phyloP scores from a whole-genome alignment of 2,113 vertebrate genomes.

The Paedocypris sp. region DNA sequence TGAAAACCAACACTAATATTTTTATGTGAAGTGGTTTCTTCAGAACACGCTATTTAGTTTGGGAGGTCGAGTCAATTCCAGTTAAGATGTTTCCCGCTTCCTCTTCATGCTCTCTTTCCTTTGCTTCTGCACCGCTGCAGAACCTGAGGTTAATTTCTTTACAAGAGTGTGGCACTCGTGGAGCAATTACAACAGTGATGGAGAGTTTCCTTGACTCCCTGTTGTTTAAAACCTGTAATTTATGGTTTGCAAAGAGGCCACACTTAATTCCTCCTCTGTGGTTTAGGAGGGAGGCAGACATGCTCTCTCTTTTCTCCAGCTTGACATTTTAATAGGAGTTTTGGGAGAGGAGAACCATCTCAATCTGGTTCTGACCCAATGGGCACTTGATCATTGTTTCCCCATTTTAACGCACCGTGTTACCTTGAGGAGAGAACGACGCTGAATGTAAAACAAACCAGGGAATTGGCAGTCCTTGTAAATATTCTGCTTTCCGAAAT shows the following conservation, averaged over 20 bases:
- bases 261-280: conserved; percentile 39
- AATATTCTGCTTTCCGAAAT: conserved; percentile 22
- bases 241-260: conserved; percentile 35
- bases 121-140: conserved; percentile 12
- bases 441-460: not conserved
- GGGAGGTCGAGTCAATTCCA: conserved; percentile 4
- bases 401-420: conserved; percentile 28
- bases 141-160: conserved; percentile 42
- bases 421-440: conserved; percentile 23
- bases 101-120: not conserved
- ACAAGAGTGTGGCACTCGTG: conserved; percentile 27
- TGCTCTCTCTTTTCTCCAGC: conserved; percentile 15
- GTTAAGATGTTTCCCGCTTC: not conserved
- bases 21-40: conserved; percentile 18
- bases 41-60: conserved; percentile 17
- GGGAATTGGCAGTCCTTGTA: conserved; percentile 21
- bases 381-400: conserved; percentile 32
- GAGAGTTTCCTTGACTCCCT: conserved; percentile 39
- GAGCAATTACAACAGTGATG: conserved; percentile 37
- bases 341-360: conserved; percentile 31
- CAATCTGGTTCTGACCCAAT: conserved; percentile 39
- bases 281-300: conserved; percentile 15
- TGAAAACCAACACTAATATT: not conserved
- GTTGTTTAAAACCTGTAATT: conserved; percentile 44
- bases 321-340: conserved; percentile 40